Conservation (phyloP, 2,113 vertebrate genomes). For the Sclerurus mexicanus region DNA sequence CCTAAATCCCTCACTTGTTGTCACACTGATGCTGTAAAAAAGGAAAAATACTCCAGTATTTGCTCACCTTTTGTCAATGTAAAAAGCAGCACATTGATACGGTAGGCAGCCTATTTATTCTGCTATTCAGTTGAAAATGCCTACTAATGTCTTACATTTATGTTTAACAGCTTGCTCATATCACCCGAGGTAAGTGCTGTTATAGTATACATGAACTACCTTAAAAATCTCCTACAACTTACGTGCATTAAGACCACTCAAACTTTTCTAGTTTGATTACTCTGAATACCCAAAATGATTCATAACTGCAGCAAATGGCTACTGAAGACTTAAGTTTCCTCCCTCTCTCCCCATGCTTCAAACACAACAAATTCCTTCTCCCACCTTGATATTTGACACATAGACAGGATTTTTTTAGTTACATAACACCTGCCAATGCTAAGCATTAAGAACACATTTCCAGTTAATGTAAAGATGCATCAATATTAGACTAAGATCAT, state of each 20-base stretch:
- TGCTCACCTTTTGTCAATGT: background rate
- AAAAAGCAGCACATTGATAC: background rate
- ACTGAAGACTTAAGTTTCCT: background rate
- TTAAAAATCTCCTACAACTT: background rate
- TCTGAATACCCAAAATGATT: background rate
- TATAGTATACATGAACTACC: background rate
- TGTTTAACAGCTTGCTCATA: background rate
- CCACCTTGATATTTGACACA: background rate
- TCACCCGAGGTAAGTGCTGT: background rate
- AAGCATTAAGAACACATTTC: background rate
- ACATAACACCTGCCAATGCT: background rate
- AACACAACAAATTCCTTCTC: background rate
- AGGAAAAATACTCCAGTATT: background rate
- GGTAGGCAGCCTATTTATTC: background rate
- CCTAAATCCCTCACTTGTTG: background rate
- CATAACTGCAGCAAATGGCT: background rate
- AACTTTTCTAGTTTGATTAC: background rate
- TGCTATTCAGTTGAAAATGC: background rate
- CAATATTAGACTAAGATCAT: background rate
- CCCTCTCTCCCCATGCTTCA: background rate
- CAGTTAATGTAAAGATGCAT: background rate
- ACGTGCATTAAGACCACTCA: background rate
- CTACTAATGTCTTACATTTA: background rate
- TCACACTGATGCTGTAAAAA: background rate
- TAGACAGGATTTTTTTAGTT: background rate